phyloP scores from a whole-genome alignment of 2,113 vertebrate species.

The Dendropsophus ebraccatus region DNA sequence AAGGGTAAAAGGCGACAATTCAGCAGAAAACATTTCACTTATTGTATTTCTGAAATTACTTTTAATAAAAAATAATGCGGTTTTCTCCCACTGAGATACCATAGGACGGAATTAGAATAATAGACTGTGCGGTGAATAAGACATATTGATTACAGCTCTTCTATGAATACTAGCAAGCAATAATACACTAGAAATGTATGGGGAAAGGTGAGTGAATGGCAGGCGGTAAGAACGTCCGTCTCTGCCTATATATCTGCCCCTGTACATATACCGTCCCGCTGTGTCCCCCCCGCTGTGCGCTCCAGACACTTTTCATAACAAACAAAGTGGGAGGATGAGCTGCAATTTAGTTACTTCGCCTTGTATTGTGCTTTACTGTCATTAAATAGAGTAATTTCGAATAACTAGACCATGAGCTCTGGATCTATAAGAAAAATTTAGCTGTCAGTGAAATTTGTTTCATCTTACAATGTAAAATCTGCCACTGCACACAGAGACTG shows the following conservation, averaged over 20 bases:
- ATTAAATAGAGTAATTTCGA: conserved; percentile 38
- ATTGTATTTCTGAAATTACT: conserved; percentile 35
- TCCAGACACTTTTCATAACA: conserved; percentile 32
- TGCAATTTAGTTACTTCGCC: neutral
- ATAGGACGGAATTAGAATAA: neutral
- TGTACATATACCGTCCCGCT: neutral
- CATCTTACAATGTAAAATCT: conserved; percentile 17
- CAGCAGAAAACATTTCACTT: conserved; percentile 5
- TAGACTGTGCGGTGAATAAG: conserved; percentile 2
- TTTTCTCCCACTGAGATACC: neutral
- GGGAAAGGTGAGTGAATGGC: neutral
- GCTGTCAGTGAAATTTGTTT: neutral
- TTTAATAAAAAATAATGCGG: conserved; percentile 17
- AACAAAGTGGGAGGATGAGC: conserved; percentile 27
- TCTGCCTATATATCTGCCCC: neutral
- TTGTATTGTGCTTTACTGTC: conserved; percentile 22
- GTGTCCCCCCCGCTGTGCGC: neutral
- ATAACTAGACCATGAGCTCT: conserved; percentile 26
- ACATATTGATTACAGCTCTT: conserved; percentile 28
- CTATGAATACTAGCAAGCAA: neutral
- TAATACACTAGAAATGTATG: conserved; percentile 27
- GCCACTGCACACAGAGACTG: neutral
- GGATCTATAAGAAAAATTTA: conserved; percentile 46
- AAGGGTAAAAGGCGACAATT: neutral
- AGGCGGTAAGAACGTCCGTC: neutral